phyloP scores from a whole-genome alignment of 2,797 vertebrate genomes.

The Pangasius sanitwongsei region DNA sequence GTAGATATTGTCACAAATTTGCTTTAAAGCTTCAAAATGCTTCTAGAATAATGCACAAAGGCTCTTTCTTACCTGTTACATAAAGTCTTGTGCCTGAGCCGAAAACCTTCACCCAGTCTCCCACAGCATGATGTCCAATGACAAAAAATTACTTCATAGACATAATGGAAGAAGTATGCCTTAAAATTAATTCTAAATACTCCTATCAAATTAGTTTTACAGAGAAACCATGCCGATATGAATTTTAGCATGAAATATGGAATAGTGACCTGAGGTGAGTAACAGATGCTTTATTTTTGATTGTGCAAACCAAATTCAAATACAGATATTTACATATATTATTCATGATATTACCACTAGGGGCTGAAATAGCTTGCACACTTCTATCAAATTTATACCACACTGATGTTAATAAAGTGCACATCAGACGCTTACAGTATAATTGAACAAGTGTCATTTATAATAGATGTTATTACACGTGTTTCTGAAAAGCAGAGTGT shows the following conservation, averaged over 20 bases:
- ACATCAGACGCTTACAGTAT: background rate
- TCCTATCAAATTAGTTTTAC: background rate
- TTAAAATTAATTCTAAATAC: background rate
- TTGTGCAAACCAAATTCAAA: background rate
- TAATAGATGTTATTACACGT: background rate
- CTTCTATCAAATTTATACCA: background rate
- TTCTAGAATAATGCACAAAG: background rate
- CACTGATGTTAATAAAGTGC: background rate
- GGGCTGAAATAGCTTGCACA: background rate
- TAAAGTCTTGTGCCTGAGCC: constrained; percentile 51
- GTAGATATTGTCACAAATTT: background rate
- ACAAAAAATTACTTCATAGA: background rate
- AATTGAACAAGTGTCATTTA: background rate
- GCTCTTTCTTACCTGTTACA: constrained; percentile 48
- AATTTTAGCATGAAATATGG: background rate
- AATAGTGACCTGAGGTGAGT: background rate
- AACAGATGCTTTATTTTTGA: constrained; percentile 6
- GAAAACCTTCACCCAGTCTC: constrained; percentile 34
- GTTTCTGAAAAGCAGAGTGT: background rate
- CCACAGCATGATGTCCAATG: constrained; percentile 50
- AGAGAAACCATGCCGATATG: background rate
- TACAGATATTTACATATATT: background rate
- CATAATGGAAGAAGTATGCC: background rate
- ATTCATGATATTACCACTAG: constrained; percentile 3
- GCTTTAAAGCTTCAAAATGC: background rate